These are phyloP conservation scores for Nymphicus hollandicus DNA, from an alignment of 2,113 vertebrate genomes.

Conservation along the genomic window DNA sequence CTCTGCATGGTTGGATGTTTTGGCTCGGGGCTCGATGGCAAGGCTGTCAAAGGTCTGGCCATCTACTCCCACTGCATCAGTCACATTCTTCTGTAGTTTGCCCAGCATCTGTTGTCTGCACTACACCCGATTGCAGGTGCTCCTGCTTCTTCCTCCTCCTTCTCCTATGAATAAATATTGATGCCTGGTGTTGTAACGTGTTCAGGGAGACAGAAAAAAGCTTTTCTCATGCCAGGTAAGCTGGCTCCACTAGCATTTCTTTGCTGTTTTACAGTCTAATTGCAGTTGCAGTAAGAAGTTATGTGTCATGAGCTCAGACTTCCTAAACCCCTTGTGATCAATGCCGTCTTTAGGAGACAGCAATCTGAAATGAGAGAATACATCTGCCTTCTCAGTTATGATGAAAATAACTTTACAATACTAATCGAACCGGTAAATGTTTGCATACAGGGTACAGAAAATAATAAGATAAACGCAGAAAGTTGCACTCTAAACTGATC, in stretches of 20 bases:
- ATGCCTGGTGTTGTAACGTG: neutral
- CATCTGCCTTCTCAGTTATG: neutral
- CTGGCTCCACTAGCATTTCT: neutral
- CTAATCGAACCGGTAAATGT: neutral
- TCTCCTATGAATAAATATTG: neutral
- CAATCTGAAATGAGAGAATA: neutral
- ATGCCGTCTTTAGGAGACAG: neutral
- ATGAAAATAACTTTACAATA: neutral
- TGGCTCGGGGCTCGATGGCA: fast-evolving
- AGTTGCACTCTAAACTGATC: neutral
- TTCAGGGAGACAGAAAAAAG: neutral
- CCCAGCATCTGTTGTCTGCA: neutral
- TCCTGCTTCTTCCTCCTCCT: neutral
- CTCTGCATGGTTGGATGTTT: neutral
- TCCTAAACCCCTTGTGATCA: neutral
- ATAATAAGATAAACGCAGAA: neutral
- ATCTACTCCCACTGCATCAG: neutral
- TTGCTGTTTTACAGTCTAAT: neutral
- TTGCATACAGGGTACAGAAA: neutral
- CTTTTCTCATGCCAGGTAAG: neutral
- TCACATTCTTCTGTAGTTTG: neutral
- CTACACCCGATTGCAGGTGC: neutral
- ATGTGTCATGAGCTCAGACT: neutral
- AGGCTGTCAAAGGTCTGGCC: neutral
- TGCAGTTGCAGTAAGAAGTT: neutral